Conservation (phyloP, 2,888 invertebrate species). For the Calameuta pallipes region DNA sequence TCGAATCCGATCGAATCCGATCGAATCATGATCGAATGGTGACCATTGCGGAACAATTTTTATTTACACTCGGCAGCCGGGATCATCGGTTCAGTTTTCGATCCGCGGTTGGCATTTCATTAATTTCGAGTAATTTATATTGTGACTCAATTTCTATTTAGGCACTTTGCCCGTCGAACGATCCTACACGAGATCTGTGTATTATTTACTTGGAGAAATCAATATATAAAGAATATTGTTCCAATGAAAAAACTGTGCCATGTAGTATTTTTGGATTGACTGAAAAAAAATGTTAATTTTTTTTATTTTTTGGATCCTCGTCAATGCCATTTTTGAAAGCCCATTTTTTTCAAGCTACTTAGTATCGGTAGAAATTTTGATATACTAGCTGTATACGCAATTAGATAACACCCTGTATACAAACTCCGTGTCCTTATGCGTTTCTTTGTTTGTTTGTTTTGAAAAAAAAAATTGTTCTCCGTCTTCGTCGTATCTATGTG, state of each 20-base stretch:
- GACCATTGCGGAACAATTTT: constrained; percentile 33
- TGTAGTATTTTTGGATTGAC: background rate
- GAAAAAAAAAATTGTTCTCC: background rate
- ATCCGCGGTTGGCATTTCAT: background rate
- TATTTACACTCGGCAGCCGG: background rate
- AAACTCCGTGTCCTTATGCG: background rate
- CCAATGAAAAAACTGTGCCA: background rate
- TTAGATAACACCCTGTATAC: background rate
- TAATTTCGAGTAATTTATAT: background rate
- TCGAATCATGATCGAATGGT: constrained; percentile 22
- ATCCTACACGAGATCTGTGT: background rate
- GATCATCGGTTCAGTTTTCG: background rate
- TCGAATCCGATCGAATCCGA: constrained; percentile 38
- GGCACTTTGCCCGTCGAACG: background rate
- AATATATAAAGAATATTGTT: background rate
- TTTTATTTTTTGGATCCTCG: background rate
- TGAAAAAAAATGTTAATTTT: background rate
- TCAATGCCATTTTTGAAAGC: background rate
- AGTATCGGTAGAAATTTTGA: background rate
- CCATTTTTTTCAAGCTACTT: no score
- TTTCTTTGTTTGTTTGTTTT: background rate
- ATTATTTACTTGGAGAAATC: background rate
- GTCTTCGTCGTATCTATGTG: background rate
- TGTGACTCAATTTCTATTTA: background rate
- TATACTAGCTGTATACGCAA: background rate